Base-by-base conservation (phyloP, 2,888 invertebrate genomes). In the Pollenia griseotomentosa region DNA sequence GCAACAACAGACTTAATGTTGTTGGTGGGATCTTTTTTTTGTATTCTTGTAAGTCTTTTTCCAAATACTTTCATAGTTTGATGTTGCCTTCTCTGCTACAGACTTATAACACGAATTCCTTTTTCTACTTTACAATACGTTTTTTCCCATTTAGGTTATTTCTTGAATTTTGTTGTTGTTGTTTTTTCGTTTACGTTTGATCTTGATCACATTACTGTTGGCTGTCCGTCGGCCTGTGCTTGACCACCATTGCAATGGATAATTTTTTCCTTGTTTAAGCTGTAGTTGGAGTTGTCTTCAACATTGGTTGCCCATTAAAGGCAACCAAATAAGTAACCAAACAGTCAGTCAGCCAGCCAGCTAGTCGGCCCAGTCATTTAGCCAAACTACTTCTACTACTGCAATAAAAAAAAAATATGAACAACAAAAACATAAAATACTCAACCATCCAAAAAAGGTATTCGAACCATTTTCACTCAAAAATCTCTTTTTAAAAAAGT, bases 181-280 rank as follows among this genome's bases (percentile, higher is more conserved):
- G 9, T 44, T 40, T 61, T 77, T 82, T 74, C 55, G 46, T 77
- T 73, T 74, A 68, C 81, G 51, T 87, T 87, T 87, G 87, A 84
- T 87, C 81, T 87, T 84, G 81, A 84, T 87, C 87, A 81, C 75
- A 84, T 87, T 87, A 70, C 61, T 77, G 77, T 61, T 73, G 73
- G 68, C 48, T 65, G 83, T 80, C 59, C 61, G 65, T 77, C 66
- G 57, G 79, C 57, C 48, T 74, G 73, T 57, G 48, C 44, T 57
- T 81, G 81, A 82, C 85, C 79, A 79, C 84, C 78, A 71, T 73
- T 77, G 77, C 44, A 70, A 57, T 57, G 73, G 73, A 53, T 73
- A 74, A 78, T 74, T 83, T 73, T 81, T 85, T 19, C 11, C 65
- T 66, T 86, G 75, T 68, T 75, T 70, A 16, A 66, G 70, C 53